A percentile compares a stretch with the other conserved stretches of the same genome.
These are phyloP conservation scores for Pseudolycoriella hygida DNA, from an alignment of 2,888 invertebrate species.

Conservation along the genomic window DNA sequence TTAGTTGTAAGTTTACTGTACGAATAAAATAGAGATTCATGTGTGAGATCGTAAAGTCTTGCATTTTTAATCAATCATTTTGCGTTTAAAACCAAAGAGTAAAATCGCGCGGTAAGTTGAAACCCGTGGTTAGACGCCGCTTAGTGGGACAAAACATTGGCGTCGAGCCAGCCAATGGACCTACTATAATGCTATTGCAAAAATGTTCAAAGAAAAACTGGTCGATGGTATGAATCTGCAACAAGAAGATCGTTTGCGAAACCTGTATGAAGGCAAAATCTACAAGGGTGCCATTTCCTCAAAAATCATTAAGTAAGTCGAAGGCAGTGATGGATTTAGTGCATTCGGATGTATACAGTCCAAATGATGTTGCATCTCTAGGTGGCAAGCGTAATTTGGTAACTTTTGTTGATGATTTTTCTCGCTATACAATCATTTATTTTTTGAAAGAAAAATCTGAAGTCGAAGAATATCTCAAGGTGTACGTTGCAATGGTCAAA, in stretches of 20 bases:
- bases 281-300: not conserved
- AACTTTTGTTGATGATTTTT: not conserved
- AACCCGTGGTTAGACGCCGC: no score
- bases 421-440: conserved; percentile 14
- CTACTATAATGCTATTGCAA: no score
- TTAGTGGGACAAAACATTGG: no score
- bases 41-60: no score
- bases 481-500: not conserved
- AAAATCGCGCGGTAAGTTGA: no score
- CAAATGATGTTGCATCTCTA: not conserved
- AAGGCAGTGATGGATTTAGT: not conserved
- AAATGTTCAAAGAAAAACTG: not conserved
- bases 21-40: no score
- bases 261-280: conserved; percentile 1
- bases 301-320: conserved; percentile 1
- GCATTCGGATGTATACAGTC: conserved; percentile 2
- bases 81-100: no score
- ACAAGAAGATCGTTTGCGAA: not conserved
- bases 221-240: not conserved
- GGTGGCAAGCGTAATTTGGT: not conserved
- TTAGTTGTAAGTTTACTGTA: no score
- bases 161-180: no score
- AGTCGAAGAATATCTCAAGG: conserved; percentile 6
- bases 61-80: no score
- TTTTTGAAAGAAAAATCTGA: conserved; percentile 9